Percentiles rank a stretch among this genome's conserved stretches.
Conservation (phyloP, 2,113 vertebrate species). For the Halcyon senegalensis region DNA sequence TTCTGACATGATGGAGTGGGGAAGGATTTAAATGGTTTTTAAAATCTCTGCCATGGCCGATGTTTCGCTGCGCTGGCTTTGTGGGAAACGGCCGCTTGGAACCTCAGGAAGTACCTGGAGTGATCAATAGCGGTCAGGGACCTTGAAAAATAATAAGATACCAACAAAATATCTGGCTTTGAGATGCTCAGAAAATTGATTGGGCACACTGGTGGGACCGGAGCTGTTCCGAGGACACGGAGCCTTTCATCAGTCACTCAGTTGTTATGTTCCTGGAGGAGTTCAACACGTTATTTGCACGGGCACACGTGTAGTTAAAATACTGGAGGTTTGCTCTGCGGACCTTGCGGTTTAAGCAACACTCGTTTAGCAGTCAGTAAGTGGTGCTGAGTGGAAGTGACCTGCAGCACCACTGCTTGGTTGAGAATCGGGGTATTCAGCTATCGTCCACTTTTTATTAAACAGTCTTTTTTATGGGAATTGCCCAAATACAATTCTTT, state of each 20-base stretch:
- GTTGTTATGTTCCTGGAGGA: neutral
- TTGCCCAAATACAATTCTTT: neutral
- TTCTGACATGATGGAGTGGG: slow-evolving; percentile 37
- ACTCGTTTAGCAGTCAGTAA: neutral
- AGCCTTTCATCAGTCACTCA: neutral
- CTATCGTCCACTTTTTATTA: neutral
- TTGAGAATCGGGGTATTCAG: neutral
- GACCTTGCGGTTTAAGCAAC: neutral
- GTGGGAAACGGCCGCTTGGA: neutral
- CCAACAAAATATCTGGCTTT: neutral
- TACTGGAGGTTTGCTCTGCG: neutral
- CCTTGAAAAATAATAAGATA: slow-evolving; percentile 19
- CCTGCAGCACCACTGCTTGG: neutral
- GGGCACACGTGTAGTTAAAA: neutral
- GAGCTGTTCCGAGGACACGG: neutral
- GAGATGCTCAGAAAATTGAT: slow-evolving; percentile 31
- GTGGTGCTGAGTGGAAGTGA: neutral
- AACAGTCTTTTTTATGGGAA: neutral
- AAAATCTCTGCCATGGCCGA: neutral
- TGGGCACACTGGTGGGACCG: neutral
- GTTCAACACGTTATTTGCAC: neutral
- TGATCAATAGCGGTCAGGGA: neutral
- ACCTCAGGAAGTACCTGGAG: neutral
- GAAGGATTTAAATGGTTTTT: slow-evolving; percentile 17
- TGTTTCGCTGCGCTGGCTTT: neutral